Percentiles rank a stretch among this genome's conserved stretches.
These are phyloP conservation scores for Macaria notata DNA, from an alignment of 2,888 invertebrate species.

Conservation along the genomic window DNA sequence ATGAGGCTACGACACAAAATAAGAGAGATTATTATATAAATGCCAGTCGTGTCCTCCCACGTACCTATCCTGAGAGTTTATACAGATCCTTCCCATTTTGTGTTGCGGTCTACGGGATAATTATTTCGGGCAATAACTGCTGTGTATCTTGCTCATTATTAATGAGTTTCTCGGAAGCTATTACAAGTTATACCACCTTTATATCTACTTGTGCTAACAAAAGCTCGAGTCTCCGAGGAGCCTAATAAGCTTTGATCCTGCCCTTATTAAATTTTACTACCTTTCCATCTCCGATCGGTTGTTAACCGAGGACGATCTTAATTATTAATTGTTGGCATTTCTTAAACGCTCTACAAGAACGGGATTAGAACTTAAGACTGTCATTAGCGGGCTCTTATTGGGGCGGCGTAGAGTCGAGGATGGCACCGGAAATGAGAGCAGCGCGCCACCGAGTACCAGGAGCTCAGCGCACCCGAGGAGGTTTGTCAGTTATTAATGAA, in stretches of 20 bases:
- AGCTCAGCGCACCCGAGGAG: conserved; percentile 49
- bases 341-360: conserved; percentile 38
- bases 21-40: no score
- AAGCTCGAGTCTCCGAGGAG: conserved; percentile 2
- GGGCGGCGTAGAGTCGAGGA: conserved; percentile 46
- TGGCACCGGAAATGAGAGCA: conserved; percentile 27
- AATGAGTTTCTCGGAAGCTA: no score
- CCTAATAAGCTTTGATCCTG: conserved; percentile 23
- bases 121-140: neutral
- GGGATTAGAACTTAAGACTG: conserved; percentile 35
- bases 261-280: conserved; percentile 29
- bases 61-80: no score
- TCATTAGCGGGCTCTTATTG: conserved; percentile 35
- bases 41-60: no score
- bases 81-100: no score
- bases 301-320: conserved; percentile 39
- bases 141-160: no score
- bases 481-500: conserved; percentile 67
- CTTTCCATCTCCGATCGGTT: conserved; percentile 33
- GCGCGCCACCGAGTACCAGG: conserved; percentile 41
- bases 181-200: neutral
- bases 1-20: no score
- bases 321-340: conserved; percentile 46
- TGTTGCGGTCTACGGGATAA: no score
- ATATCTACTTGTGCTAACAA: conserved; percentile 1